Base-by-base conservation (phyloP, 2,888 invertebrate genomes). In the Imbricaverruca yamaguchii region DNA sequence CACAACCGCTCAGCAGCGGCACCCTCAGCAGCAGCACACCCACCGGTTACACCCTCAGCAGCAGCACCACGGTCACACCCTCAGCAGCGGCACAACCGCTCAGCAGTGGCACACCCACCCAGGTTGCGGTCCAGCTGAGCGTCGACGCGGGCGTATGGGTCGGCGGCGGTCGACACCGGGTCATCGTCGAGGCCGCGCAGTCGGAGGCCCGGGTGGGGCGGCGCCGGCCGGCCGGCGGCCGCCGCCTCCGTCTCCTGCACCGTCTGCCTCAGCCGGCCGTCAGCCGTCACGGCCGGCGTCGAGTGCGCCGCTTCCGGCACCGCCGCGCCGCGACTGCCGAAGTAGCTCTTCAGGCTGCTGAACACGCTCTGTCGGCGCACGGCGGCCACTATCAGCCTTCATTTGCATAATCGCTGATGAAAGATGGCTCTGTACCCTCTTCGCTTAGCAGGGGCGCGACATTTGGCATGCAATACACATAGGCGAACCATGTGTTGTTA, bases 331-430 rank as follows among this genome's bases (percentile, higher is more conserved):
- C 78, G 78, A 21, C 94, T 94, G 57, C 93, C 92, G 84, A 97
- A 92, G 87, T 97, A 97, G 89, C 97, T 98, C 87, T 95, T 96
- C 23, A 98, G 90, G 81, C 98, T 97, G 83, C 97, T 96, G 89
- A 99, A 98, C 4, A 98, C 94, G 86, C 97, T 98, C 89, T 90
- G 85, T 10, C 85, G 85, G 82, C 63, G 39, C 39, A 39, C 39
- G 39, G 39, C 39, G 39, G 39, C 39, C 39, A 39, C 39, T 39
- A 4, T 39, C 4, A 39, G 39, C 39, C 39, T 4, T 39, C 39
- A 1, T 39, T 4, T 39, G 39, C 39, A 1, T 39, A 39, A 39
- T 39, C 39, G 39, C 39, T 39, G 39, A 39, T 4, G 39, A 4
- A 39, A 39, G 39, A 39, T 4, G 39, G 39, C 39, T 39, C 2